These are phyloP conservation scores for Sinella curviseta DNA, from an alignment of 1,140 invertebrate genomes.

Conservation along the genomic window DNA sequence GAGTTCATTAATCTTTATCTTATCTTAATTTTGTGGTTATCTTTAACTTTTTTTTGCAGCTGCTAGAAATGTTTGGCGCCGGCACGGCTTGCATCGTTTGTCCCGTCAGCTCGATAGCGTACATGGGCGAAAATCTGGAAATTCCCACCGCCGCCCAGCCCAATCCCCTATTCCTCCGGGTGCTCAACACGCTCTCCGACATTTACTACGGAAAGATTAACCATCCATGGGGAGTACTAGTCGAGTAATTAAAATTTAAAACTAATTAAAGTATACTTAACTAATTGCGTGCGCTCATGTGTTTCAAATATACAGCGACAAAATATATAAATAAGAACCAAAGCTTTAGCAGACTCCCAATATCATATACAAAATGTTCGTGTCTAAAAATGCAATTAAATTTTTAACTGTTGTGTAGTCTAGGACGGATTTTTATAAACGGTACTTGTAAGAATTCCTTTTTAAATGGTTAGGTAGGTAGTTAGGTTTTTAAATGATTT, in stretches of 20 bases:
- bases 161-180: constrained; percentile 61
- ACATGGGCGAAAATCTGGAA: constrained; percentile 64
- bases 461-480: too few relatives aligned
- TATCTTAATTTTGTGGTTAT: constrained; percentile 10
- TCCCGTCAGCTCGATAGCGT: constrained; percentile 80
- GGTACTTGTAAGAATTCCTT: too few relatives aligned
- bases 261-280: background rate
- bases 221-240: constrained; percentile 69
- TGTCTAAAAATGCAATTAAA: too few relatives aligned
- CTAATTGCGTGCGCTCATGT: background rate
- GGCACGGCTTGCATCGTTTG: constrained; percentile 92
- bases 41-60: constrained; percentile 61
- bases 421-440: too few relatives aligned
- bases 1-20: background rate
- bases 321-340: background rate
- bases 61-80: constrained; percentile 90
- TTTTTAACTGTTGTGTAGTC: too few relatives aligned
- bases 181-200: constrained; percentile 72
- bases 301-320: background rate
- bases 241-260: constrained; percentile 50
- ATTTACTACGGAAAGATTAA: constrained; percentile 83
- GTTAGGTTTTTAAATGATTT: too few relatives aligned
- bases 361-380: too few relatives aligned
- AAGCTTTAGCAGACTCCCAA: background rate
- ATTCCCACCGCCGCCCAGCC: constrained; percentile 76